Evolutionary conservation across 2,113 vertebrate species (phyloP).

Genomic region (Brienomyrus longianalis): DNA sequence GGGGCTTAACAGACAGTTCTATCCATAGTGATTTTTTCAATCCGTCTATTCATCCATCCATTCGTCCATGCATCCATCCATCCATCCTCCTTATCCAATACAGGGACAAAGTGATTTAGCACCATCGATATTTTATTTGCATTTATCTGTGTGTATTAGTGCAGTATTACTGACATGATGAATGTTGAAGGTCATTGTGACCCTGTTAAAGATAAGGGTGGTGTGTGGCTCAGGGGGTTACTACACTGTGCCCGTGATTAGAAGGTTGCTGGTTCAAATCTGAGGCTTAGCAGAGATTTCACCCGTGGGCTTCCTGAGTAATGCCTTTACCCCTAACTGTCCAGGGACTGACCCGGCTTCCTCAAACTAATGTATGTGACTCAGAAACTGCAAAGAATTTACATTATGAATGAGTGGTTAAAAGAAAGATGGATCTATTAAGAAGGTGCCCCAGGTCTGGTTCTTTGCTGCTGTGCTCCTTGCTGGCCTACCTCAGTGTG

Average conservation of each 20-base stretch:
- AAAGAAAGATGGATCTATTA: neutral
- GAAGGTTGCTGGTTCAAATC: neutral
- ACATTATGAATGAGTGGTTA: neutral
- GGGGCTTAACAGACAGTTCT: neutral
- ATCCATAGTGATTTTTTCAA: neutral
- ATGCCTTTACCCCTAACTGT: neutral
- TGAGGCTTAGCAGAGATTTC: neutral
- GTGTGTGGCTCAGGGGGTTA: neutral
- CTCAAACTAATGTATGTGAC: neutral
- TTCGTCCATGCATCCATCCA: neutral
- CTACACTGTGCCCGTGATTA: neutral
- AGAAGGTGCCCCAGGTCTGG: neutral
- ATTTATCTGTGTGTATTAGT: neutral
- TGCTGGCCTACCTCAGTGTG: neutral
- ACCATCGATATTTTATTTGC: neutral
- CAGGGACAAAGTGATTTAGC: neutral
- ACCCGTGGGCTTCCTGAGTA: neutral
- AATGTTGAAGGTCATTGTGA: neutral
- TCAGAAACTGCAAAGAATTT: neutral
- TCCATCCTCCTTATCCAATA: neutral
- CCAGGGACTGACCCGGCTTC: neutral
- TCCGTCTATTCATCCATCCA: neutral
- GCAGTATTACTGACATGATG: neutral
- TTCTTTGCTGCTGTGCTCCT: neutral
- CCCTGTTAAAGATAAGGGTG: neutral